Evolutionary conservation across 2,888 invertebrate genomes (phyloP), one percentile per base, ranked within the genome.

Genomic region (Volucella inanis): DNA sequence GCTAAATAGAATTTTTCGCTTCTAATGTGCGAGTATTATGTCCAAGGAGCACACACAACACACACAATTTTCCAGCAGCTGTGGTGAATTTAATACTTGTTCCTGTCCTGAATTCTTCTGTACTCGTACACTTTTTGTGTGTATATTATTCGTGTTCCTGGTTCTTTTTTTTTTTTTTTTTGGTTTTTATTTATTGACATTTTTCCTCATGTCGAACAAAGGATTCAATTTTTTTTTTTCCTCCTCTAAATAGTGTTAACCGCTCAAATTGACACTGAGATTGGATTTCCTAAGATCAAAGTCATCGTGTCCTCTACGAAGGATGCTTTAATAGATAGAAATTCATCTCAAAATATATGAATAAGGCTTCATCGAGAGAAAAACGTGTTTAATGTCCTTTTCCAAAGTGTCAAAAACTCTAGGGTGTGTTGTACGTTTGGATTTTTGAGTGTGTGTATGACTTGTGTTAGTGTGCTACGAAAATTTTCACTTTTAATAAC

Each of bases 31-130:
- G 62, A 47, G 70, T 70, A 50, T 75, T 68, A 68, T 68, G 50
- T 70, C 47, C 49, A 75, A 68, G 74, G 68, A 68, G 64, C 64
- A 71, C 76, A 71, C 76, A 72, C 74, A 55, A 74, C 62, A 84
- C 67, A 74, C 54, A 64, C 54, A 50, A 55, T 57, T 83, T 70
- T 79, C 45, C 78, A 68, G 52, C 78, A 54, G 64, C 68, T 79
- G 84, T 79, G 84, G 84, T 84, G 84, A 84, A 84, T 84, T 80
- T 79, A 75, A 6, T 52, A n/a, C 55, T 18, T 52, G 45, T 49
- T 65, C 50, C 12, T 71, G 84, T 76, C 79, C 84, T 84, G 61
- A 84, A 76, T 84, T 75, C 78, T 84, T 84, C 79, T 84, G 79
- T 84, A 84, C 75, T 79, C 84, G 31, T 31, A 31, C 31, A 31